Evolutionary conservation across 2,797 vertebrate genomes (phyloP).

Genomic region (Heteromormyrus szaboi): DNA sequence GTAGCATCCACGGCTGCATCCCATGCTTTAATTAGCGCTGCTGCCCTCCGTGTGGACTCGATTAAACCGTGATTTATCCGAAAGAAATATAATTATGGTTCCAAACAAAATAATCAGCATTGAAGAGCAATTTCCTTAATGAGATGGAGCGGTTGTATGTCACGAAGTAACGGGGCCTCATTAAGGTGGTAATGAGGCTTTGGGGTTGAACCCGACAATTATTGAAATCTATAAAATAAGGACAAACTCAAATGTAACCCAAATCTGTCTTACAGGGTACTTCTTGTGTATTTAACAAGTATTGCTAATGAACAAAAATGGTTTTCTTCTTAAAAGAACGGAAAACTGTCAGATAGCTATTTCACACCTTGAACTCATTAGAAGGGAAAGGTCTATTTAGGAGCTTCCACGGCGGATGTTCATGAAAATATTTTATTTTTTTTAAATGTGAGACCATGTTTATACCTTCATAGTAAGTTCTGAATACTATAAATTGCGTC

Average conservation of each 20-base stretch:
- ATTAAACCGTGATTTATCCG: constrained; percentile 98
- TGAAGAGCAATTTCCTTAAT: constrained; percentile 99
- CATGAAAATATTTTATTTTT: not conserved
- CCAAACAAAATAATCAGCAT: constrained; percentile 99
- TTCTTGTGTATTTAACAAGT: constrained; percentile 30
- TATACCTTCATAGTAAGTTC: not conserved
- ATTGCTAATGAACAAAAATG: constrained; percentile 29
- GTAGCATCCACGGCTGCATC: constrained; percentile 70
- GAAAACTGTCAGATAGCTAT: not conserved
- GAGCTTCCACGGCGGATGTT: not conserved
- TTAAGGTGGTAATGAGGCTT: constrained; percentile 94
- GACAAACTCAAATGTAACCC: constrained; percentile 65
- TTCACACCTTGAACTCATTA: not conserved
- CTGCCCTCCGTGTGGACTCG: constrained; percentile 91
- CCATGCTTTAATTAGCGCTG: constrained; percentile 83
- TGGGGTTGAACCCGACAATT: constrained; percentile 68
- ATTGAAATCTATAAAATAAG: constrained; percentile 70
- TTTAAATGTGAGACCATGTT: not conserved
- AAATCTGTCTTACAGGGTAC: constrained; percentile 62
- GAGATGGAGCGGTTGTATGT: constrained; percentile 91
- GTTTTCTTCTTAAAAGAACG: constrained; percentile 37
- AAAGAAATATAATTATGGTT: constrained; percentile 99
- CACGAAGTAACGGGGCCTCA: constrained; percentile 95
- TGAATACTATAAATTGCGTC: not conserved
- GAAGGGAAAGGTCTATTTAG: not conserved